Percentiles rank a stretch among this genome's conserved stretches.
Conservation (phyloP, 2,797 vertebrate genomes). For the Echiichthys vipera region DNA sequence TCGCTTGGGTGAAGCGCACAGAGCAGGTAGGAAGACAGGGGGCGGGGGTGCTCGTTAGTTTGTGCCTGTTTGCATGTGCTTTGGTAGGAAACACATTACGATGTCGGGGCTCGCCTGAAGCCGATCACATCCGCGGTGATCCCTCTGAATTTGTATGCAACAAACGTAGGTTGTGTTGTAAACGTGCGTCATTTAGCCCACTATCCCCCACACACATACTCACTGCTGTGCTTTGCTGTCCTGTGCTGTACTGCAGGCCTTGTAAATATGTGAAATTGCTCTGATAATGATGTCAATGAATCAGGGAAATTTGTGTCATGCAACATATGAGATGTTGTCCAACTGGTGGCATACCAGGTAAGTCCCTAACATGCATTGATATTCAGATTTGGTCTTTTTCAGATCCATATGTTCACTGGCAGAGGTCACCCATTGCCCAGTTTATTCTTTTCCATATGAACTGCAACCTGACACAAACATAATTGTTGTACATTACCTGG, state of each 20-base stretch:
- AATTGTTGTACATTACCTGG: no score
- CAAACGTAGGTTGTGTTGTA: constrained; percentile 47
- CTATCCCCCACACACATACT: constrained; percentile 6
- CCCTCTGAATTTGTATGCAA: constrained; percentile 46
- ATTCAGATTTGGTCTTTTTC: no score
- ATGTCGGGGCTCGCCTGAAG: constrained; percentile 15
- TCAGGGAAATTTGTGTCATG: background rate
- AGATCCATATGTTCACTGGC: background rate
- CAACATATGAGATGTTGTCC: constrained; percentile 11
- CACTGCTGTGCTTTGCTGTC: constrained; percentile 2
- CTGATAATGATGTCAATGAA: background rate
- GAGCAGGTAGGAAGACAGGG: constrained; percentile 84
- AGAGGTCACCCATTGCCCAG: background rate
- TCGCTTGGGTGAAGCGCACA: constrained; percentile 82
- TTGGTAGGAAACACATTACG: background rate
- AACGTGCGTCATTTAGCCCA: constrained; percentile 58
- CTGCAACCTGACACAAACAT: no score
- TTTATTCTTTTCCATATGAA: background rate
- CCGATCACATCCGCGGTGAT: constrained; percentile 23
- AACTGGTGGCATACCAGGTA: constrained; percentile 26
- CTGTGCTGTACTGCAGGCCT: constrained; percentile 29
- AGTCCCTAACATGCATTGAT: background rate
- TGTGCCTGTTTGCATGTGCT: background rate
- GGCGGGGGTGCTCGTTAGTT: background rate
- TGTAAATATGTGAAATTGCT: background rate